These are phyloP conservation scores for Pinna nobilis DNA, from an alignment of 1,140 invertebrate genomes.

Conservation along the genomic window DNA sequence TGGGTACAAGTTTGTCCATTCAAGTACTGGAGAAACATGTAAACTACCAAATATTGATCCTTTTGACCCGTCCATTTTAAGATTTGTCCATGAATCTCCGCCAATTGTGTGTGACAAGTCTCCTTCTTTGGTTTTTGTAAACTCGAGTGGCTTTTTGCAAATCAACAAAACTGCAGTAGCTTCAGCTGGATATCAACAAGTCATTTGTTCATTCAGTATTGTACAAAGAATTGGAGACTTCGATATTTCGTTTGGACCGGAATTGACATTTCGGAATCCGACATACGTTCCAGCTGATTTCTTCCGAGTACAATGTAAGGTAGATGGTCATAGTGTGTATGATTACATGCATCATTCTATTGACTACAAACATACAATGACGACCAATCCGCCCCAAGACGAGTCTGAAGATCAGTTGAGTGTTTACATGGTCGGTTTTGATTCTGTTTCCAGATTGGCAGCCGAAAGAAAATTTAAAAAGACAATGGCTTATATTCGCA, in stretches of 20 bases:
- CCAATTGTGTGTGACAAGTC: conserved; percentile 78
- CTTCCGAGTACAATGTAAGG: conserved; percentile 70
- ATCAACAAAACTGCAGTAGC: conserved; percentile 60
- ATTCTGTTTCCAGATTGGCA: conserved; percentile 89
- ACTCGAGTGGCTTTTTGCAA: conserved; percentile 58
- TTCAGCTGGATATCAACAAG: conserved; percentile 50
- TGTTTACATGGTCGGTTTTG: conserved; percentile 88
- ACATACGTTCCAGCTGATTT: conserved; percentile 72
- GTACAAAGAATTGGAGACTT: conserved; percentile 34
- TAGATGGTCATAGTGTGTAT: conserved; percentile 60
- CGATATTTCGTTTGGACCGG: conserved; percentile 68
- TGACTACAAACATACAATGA: conserved; percentile 15
- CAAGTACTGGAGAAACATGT: conserved; percentile 78
- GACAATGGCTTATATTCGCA: conserved; percentile 79
- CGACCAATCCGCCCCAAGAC: conserved; percentile 31
- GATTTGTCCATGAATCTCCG: conserved; percentile 78
- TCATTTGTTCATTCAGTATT: conserved; percentile 59
- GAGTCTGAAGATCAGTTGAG: conserved; percentile 55
- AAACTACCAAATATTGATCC: conserved; percentile 86
- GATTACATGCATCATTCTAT: conserved; percentile 50
- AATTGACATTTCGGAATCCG: conserved; percentile 35
- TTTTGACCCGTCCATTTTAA: conserved; percentile 81
- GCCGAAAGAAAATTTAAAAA: conserved; percentile 87
- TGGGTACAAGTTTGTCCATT: conserved; percentile 36
- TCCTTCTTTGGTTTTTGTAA: conserved; percentile 72